Percentiles rank a stretch among this genome's conserved stretches.
Conservation (phyloP, 2,113 vertebrate species). For the Ptilonorhynchus violaceus region DNA sequence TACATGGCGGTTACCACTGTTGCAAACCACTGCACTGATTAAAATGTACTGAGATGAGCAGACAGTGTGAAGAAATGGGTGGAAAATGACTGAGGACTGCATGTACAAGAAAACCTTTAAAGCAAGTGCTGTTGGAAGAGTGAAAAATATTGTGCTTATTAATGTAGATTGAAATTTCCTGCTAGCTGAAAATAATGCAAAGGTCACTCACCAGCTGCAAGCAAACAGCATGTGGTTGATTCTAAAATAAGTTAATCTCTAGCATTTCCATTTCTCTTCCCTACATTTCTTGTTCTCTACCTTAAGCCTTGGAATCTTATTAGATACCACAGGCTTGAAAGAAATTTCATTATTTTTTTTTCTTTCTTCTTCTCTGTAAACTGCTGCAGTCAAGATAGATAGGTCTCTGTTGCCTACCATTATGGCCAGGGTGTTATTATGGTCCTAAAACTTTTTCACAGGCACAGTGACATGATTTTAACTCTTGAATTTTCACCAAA, state of each 20-base stretch:
- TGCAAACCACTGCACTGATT: neutral
- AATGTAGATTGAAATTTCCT: neutral
- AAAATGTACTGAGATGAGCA: neutral
- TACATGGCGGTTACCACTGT: neutral
- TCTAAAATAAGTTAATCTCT: neutral
- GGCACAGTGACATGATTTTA: neutral
- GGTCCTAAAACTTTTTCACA: neutral
- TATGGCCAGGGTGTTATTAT: neutral
- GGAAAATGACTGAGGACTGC: neutral
- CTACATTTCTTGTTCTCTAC: neutral
- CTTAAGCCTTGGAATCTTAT: neutral
- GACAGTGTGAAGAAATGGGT: neutral
- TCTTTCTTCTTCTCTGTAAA: neutral
- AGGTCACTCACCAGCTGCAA: slow-evolving; percentile 4
- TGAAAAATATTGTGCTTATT: slow-evolving; percentile 3
- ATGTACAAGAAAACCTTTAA: neutral
- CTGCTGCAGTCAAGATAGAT: neutral
- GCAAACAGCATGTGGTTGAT: neutral
- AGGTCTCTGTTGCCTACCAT: neutral
- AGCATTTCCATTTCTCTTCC: neutral
- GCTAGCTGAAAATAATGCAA: neutral
- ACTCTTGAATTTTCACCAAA: neutral
- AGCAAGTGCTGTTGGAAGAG: neutral
- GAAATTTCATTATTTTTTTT: neutral
- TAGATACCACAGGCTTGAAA: neutral